Base-by-base conservation (phyloP, 2,113 vertebrate species). In the Siniperca chuatsi region DNA sequence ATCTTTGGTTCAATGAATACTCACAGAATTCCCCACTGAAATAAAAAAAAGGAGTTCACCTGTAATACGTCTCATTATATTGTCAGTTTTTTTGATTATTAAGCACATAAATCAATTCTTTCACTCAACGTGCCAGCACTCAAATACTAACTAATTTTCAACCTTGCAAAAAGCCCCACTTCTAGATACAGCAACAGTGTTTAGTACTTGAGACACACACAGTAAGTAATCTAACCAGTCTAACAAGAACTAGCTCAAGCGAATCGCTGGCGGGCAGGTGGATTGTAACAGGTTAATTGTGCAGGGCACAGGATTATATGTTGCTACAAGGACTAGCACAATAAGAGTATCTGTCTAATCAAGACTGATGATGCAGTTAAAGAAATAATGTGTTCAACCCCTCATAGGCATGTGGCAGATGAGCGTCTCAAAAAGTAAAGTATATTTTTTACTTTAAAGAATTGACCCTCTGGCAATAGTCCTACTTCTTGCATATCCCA, bases 1-100 rank as follows among this genome's bases (percentile, higher is more conserved):
- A 9, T 25, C 33, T 79, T 68, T 69, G 62, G 52, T 87, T 81
- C 42, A 81, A 13, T 73, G 20, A 80, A 55, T 79, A 55, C 42
- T 81, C 66, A 37, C 18, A 69, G 29, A 67, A 62, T 72, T 79
- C 40, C 65, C 52, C 0, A 25, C n/a, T 75, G 50, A 65, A 68
- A 72, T 18, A 35, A 25, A 46, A 65, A 11, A 20, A 46, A 21
- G 29, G 25, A 13, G n/a, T 75, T 74, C 25, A 74, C 44, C 70
- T 57, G 37, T 37, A 61, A 78, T 75, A 33, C 33, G 13, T 29
- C 21, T 61, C 9, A 61, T 75, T 78, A 75, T 68, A 57, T 50
- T 44, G 21, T 78, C 11, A 0, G 20, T 72, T 79, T 83, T 33
- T 23, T 23, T 62, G 2, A 55, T 75, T 58, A 77, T 75, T 55